phyloP scores from a whole-genome alignment of 2,888 invertebrate species.

The Dicycla oo region DNA sequence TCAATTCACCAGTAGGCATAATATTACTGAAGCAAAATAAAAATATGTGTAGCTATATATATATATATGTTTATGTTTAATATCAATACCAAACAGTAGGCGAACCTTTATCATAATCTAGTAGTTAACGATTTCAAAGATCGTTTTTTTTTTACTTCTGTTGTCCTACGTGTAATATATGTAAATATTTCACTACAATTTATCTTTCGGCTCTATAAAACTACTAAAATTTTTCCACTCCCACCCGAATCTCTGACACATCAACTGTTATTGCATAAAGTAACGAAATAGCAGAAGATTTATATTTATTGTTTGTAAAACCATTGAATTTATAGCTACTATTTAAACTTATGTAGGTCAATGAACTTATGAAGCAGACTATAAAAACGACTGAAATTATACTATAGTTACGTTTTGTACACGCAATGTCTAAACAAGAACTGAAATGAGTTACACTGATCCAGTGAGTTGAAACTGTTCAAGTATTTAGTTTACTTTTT shows the following conservation, averaged over 20 bases:
- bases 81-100: constrained; percentile 13
- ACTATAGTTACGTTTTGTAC: constrained; percentile 52
- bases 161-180: constrained; percentile 1
- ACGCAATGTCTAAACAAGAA: constrained; percentile 52
- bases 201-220: constrained; percentile 10
- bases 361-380: constrained; percentile 56
- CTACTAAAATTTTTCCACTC: constrained; percentile 28
- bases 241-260: constrained; percentile 43
- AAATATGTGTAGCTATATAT: neutral
- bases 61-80: too few species aligned
- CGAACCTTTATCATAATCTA: neutral
- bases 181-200: constrained; percentile 38
- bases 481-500: constrained; percentile 47
- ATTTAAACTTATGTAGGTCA: constrained; percentile 59
- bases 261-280: constrained; percentile 57
- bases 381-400: constrained; percentile 43
- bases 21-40: neutral
- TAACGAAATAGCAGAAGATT: constrained; percentile 59
- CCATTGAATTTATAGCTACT: constrained; percentile 53
- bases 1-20: constrained; percentile 5
- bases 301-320: constrained; percentile 60
- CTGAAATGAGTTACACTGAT: constrained; percentile 39
- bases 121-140: neutral
- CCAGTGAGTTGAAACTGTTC: constrained; percentile 42
- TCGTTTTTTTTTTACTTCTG: neutral